Conservation (phyloP, 2,888 invertebrate genomes). For the Sphecodes monilicornis region DNA sequence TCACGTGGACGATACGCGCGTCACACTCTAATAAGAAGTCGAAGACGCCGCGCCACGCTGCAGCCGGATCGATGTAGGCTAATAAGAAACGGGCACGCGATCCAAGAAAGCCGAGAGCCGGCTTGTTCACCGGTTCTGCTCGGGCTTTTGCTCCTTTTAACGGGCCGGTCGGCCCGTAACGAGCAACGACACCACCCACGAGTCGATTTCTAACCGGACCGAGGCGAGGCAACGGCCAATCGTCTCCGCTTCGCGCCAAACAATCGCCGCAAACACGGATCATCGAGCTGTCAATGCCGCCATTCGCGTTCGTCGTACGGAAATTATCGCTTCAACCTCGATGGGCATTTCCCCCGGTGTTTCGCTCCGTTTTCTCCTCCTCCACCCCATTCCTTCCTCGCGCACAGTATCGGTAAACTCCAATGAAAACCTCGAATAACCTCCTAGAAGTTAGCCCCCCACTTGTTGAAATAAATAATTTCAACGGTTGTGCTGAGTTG, state of each 20-base stretch:
- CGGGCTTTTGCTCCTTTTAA: conserved; percentile 39
- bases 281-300: background rate
- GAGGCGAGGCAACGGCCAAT: conserved; percentile 15
- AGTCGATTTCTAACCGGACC: conserved; percentile 46
- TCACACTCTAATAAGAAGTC: conserved; percentile 71
- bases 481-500: no score
- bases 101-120: conserved; percentile 61
- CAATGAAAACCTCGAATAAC: background rate
- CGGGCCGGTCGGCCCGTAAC: conserved; percentile 38
- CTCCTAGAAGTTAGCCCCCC: no score
- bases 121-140: conserved; percentile 9
- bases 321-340: background rate
- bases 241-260: conserved; percentile 19
- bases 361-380: no score
- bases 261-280: background rate
- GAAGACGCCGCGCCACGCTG: conserved; percentile 28
- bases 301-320: background rate
- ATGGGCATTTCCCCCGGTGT: background rate
- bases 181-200: conserved; percentile 57
- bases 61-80: conserved; percentile 50
- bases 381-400: background rate
- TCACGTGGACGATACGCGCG: conserved; percentile 60
- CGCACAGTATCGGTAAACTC: background rate
- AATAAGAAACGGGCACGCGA: conserved; percentile 67
- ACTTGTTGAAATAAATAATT: no score